These are phyloP conservation scores for Acronicta psi DNA, from an alignment of 2,888 invertebrate genomes.

Conservation along the genomic window DNA sequence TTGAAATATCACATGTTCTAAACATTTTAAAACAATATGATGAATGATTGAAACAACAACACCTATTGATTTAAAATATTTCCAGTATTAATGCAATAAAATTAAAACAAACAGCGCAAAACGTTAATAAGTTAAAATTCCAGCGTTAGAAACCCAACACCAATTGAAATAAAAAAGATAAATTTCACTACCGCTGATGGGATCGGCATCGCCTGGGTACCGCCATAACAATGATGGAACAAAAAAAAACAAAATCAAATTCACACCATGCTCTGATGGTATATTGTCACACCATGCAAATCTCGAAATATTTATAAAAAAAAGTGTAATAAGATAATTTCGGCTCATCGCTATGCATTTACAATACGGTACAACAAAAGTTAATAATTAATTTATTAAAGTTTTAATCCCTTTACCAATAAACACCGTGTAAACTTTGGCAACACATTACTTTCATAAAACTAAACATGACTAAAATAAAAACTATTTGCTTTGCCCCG, in stretches of 20 bases:
- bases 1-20: slow-evolving; percentile 14
- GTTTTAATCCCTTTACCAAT: not conserved
- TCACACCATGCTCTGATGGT: slow-evolving; percentile 79
- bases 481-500: no score
- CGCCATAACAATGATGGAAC: slow-evolving; percentile 86
- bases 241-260: slow-evolving; percentile 80
- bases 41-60: no score
- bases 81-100: slow-evolving; percentile 6
- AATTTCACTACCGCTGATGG: slow-evolving; percentile 91
- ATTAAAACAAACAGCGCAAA: slow-evolving; percentile 23
- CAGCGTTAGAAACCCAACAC: slow-evolving; percentile 70
- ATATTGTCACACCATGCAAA: slow-evolving; percentile 59
- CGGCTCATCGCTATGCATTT: slow-evolving; percentile 52
- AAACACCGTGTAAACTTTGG: not conserved
- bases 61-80: slow-evolving; percentile 43
- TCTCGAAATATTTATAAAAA: slow-evolving; percentile 25
- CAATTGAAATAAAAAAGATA: slow-evolving; percentile 75
- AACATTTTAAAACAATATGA: slow-evolving; percentile 39
- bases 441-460: no score
- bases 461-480: no score
- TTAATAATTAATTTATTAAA: not conserved
- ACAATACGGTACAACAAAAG: slow-evolving; percentile 38
- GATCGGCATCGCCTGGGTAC: slow-evolving; percentile 91
- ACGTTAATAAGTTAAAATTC: slow-evolving; percentile 33
- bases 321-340: slow-evolving; percentile 10